These are phyloP conservation scores for Athalia cordata DNA, from an alignment of 2,888 invertebrate genomes.

Conservation along the genomic window DNA sequence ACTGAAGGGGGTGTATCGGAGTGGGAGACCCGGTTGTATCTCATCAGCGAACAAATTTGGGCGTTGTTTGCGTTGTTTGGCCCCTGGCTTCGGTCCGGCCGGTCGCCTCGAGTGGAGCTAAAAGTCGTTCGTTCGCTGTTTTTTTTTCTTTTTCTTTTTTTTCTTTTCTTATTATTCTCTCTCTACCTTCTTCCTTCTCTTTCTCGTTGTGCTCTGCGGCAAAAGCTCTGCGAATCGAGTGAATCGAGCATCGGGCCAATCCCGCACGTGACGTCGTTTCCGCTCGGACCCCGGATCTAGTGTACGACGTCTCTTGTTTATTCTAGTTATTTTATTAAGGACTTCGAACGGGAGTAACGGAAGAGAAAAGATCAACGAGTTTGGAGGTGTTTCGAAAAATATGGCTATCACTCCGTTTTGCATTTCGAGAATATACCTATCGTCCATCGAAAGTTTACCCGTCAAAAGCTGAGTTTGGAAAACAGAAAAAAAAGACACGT, in stretches of 20 bases:
- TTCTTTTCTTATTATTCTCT: constrained; percentile 45
- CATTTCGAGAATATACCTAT: no score
- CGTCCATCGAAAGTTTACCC: no score
- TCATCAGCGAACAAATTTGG: constrained; percentile 44
- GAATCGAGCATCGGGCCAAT: constrained; percentile 6
- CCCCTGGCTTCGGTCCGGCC: constrained; percentile 35
- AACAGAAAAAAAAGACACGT: no score
- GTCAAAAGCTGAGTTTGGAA: no score
- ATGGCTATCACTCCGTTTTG: no score
- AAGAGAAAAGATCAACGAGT: background rate
- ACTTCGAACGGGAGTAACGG: constrained; percentile 42
- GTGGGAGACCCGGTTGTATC: constrained; percentile 24
- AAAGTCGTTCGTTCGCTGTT: constrained; percentile 50
- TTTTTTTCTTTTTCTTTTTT: constrained; percentile 50
- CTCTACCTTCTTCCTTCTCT: constrained; percentile 49
- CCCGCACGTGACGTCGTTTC: constrained; percentile 38
- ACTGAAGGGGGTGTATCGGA: background rate
- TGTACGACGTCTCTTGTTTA: constrained; percentile 61
- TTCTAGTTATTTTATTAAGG: constrained; percentile 70
- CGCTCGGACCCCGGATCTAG: constrained; percentile 45
- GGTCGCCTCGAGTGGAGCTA: constrained; percentile 43
- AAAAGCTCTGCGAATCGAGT: constrained; percentile 23
- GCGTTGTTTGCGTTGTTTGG: constrained; percentile 44
- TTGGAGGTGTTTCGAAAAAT: no score
- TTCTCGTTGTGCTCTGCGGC: background rate